A percentile compares a stretch with the other conserved stretches of the same genome.
These are phyloP conservation scores for Standfussiana lucernea DNA, from an alignment of 2,888 invertebrate genomes.

Conservation along the genomic window DNA sequence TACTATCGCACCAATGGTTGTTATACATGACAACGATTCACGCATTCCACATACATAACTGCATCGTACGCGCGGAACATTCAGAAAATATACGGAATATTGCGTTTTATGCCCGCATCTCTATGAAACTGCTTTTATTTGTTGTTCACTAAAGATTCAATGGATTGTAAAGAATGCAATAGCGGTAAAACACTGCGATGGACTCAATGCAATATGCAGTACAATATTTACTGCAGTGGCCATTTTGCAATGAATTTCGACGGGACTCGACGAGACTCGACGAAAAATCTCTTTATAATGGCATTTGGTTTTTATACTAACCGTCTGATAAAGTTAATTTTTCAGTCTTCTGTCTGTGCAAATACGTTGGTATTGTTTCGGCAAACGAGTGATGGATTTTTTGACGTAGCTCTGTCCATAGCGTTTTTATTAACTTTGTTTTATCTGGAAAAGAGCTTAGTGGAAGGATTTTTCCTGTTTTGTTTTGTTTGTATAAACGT, in stretches of 20 bases:
- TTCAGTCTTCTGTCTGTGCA: conserved; percentile 33
- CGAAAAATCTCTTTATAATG: conserved; percentile 55
- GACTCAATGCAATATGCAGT: conserved; percentile 71
- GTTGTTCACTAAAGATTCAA: conserved; percentile 82
- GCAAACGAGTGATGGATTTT: conserved; percentile 34
- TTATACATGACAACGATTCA: conserved; percentile 58
- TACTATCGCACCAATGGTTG: conserved; percentile 50
- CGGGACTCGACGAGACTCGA: conserved; percentile 37
- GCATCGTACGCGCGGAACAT: conserved; percentile 65
- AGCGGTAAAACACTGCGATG: conserved; percentile 78
- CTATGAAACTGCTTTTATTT: conserved; percentile 77
- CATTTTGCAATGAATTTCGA: conserved; percentile 69
- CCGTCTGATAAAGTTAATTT: conserved; percentile 38
- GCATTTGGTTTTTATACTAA: conserved; percentile 47
- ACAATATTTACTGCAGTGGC: conserved; percentile 72
- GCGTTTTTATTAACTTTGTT: conserved; percentile 26
- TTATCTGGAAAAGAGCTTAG: not conserved
- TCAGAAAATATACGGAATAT: conserved; percentile 76
- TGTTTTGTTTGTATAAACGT: not conserved
- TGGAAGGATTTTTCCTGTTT: not conserved
- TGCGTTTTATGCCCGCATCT: conserved; percentile 75
- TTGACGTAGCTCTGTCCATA: conserved; percentile 12
- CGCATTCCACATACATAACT: conserved; percentile 63
- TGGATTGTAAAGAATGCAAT: conserved; percentile 84
- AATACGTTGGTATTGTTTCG: conserved; percentile 39